Evolutionary conservation across 1,140 invertebrate species (phyloP), one percentile per base, ranked within the genome.

Genomic region (Lucilia sericata): DNA sequence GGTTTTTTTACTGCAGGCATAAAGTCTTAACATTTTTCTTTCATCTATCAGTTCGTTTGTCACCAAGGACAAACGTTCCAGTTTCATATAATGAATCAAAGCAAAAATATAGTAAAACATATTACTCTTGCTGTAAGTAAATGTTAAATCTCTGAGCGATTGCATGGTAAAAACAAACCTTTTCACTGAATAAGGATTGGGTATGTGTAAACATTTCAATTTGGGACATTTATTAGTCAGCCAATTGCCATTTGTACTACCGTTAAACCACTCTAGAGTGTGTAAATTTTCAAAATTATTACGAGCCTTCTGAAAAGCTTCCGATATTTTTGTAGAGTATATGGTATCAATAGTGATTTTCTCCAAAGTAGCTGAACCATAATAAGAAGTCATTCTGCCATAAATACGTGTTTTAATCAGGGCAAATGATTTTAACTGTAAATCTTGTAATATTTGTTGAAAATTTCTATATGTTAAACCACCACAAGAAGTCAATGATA

Each of bases 261-360:
- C 76, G 21, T 49, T 80, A 2, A 80, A 5, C 76, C 76, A 80
- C 0, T 21, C 14, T 10, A 80, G 19, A 19, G 42, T 42, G 13
- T 80, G 76, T 12, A 80, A 14, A 19, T 80, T 80, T 21, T 49
- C 76, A 14, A 80, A 80, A 12, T 80, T 80, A 25, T 80, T 80
- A 0, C 49, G 42, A 21, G 76, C 21, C n/a, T 80, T 80, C 21
- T 80, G 76, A 13, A 80, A 49, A 0, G 42, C 76, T 0, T 80
- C 42, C 0, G 76, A 80, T 21, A 80, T 49, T 13, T n/a, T 12
- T 7, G 42, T 21, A 80, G 49, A 80, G 14, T 2, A n/a, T 21
- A 80, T 80, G n/a, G 76, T 80, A 25, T 80, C 76, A 25, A 80
- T 49, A 2, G 76, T 49, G 8, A 80, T 80, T 5, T 19, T 12